A percentile compares a stretch with the other conserved stretches of the same genome.
phyloP scores from a whole-genome alignment of 2,113 vertebrate genomes.

The Camelus bactrianus region DNA sequence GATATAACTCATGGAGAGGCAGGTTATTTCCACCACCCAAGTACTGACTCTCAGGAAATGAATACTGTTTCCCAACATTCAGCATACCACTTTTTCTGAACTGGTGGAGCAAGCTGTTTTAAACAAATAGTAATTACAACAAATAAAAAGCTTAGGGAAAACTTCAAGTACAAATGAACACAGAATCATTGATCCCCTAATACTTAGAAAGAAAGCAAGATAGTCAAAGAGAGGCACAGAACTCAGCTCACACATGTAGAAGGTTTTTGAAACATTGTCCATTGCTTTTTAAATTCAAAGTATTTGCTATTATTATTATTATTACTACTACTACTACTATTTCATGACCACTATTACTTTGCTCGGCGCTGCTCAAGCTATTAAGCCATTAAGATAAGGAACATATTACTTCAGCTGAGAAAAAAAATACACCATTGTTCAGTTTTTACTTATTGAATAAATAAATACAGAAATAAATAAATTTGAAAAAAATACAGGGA shows the following conservation, averaged over 20 bases:
- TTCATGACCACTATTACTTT: not conserved
- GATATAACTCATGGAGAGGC: not conserved
- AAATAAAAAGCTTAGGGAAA: not conserved
- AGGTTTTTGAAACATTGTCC: not conserved
- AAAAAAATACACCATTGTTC: not conserved
- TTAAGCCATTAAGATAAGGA: not conserved
- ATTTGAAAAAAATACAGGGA: not conserved
- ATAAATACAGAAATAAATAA: not conserved
- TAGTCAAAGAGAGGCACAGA: not conserved
- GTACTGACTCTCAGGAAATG: not conserved
- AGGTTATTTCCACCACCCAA: not conserved
- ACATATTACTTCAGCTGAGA: not conserved
- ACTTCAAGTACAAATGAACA: not conserved
- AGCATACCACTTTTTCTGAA: not conserved
- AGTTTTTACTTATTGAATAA: not conserved
- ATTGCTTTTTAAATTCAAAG: not conserved
- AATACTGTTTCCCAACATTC: not conserved
- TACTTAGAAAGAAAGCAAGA: not conserved
- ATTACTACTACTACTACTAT: not conserved
- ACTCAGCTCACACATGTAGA: not conserved
- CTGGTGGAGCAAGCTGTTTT: not conserved
- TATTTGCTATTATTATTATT: not conserved
- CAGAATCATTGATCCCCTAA: not conserved
- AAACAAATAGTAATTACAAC: not conserved
- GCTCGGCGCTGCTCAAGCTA: not conserved